These are phyloP conservation scores for Gracilinanus agilis DNA, from an alignment of 2,113 vertebrate species.

Conservation along the genomic window DNA sequence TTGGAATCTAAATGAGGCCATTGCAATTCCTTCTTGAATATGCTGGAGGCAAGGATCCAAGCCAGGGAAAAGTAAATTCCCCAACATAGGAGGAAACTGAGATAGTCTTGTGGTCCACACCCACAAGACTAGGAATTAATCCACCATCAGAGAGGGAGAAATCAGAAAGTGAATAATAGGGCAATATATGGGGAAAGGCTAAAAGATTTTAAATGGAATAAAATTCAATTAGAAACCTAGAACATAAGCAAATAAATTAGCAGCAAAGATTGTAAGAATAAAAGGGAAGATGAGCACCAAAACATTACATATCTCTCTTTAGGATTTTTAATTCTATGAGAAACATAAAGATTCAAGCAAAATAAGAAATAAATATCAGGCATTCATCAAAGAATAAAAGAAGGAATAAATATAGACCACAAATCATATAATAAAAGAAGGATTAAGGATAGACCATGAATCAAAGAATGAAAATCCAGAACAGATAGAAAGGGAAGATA, in stretches of 20 bases:
- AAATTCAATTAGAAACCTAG: background rate
- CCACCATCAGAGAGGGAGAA: background rate
- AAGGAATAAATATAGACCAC: background rate
- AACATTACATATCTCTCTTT: background rate
- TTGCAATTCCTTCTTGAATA: background rate
- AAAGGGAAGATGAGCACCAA: background rate
- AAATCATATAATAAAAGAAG: background rate
- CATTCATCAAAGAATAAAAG: background rate
- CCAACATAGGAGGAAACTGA: background rate
- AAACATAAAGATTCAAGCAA: background rate
- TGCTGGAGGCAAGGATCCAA: background rate
- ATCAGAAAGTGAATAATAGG: background rate
- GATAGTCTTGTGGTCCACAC: background rate
- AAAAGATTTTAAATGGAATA: background rate
- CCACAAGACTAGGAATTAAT: no score
- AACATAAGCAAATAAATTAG: background rate
- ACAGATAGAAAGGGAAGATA: background rate
- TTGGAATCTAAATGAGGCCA: background rate
- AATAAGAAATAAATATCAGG: background rate
- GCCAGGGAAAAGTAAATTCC: background rate
- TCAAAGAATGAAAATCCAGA: background rate
- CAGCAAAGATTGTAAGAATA: background rate
- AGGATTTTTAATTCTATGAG: background rate
- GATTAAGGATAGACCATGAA: no score
- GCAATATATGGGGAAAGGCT: background rate